Base-by-base conservation (phyloP, 2,113 vertebrate genomes). In the Cygnus buccinator region DNA sequence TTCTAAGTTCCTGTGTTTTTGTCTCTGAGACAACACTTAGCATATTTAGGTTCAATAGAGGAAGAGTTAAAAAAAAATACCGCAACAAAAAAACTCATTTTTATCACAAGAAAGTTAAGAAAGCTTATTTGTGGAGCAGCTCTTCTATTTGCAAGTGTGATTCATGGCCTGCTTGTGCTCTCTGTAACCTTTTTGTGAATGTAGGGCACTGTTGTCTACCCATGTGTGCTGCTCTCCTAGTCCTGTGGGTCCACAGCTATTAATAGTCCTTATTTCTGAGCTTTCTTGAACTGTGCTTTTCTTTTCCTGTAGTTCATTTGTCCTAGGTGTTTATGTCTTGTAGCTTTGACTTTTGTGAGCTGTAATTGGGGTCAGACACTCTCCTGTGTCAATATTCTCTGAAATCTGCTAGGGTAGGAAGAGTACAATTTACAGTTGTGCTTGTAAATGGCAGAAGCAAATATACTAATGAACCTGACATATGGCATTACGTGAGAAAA, bases 381-480 rank as follows among this genome's bases (percentile, higher is more conserved):
- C 79, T 96, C 82, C 73, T 92, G 41, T 96, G 83, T 96, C 77
- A 85, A 65, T 89, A 66, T 84, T 97, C 93, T 93, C 48, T 76
- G 84, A 95, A 96, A 96, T 86, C 80, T 95, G 63, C 65, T 87
- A 79, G 90, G 65, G 31, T 35, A 91, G 67, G 43, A 94, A 52
- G 39, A 96, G 18, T 70, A 62, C 80, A 92, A 74, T 95, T 91
- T 92, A 43, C 92, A 76, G 33, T 80, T 93, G 52, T 86, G 79
- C 84, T 93, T 21, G 9, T 84, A 90, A 89, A 76, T 87, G 92
- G 54, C 41, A 78, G 95, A 93, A 94, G 82, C 43, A 90, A 96
- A 97, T 92, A 77, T 74, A 48, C 63, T 95, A 95, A 97, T 96
- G 84, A 97, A 93, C 54, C 50, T 85, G 72, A 70, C 87, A 70